Base-by-base conservation (phyloP, 2,888 invertebrate species). In the Acleris laterana region DNA sequence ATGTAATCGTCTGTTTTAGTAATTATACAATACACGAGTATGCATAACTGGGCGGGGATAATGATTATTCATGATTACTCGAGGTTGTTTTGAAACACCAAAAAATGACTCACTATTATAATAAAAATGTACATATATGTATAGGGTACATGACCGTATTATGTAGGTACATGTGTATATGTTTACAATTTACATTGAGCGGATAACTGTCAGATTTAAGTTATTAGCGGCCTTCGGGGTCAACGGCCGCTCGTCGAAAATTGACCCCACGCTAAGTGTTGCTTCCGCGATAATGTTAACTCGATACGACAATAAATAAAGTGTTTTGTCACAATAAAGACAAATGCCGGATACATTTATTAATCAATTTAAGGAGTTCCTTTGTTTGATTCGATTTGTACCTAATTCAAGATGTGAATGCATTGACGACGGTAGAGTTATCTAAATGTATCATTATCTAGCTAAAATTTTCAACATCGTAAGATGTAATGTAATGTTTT, bases 261-360 rank as follows among this genome's bases (percentile, higher is more conserved):
- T 66, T 66, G 62, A 66, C 66, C 66, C 56, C 56, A 44, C 53
- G 38, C 13, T 62, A 66, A 66, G 61, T 66, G 66, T 62, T 52
- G 57, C 66, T 66, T 66, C 66, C 66, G 66, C 51, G 66, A 66
- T 66, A 66, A 66, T 38, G n/a, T 66, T 61, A 60, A 66, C 66
- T 66, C 57, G 55, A 62, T 56, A 56, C 22, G 52, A 51, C 25
- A 19, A 53, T 61, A 61, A 66, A 66, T 61, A 56, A 55, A n/a
- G 17, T 65, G 50, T 42, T 59, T 59, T 53, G 64, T 64, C 59
- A 42, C 38, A 60, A 60, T 59, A 53, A 60, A 50, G 55, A 65
- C 50, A 65, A 61, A 59, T 65, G 55, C 44, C 55, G 65, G 65
- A 58, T 58, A 46, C 48, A 11, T 53, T 55, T 52, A 63, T 55